Conservation (phyloP, 2,888 invertebrate species). For the Rotaria sp. region DNA sequence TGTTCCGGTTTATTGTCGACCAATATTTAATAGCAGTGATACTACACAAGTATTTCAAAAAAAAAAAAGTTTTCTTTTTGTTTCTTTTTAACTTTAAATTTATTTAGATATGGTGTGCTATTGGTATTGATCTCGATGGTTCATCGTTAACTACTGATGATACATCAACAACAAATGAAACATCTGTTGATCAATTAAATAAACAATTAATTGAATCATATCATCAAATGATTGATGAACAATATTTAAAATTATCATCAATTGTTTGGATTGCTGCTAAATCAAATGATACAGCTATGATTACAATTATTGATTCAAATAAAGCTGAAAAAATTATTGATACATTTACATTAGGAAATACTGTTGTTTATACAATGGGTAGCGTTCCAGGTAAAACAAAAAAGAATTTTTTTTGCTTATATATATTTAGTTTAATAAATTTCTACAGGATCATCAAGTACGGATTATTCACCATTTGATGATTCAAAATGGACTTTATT, state of each 20-base stretch:
- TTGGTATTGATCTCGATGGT: slow-evolving; percentile 69
- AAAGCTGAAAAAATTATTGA: slow-evolving; percentile 88
- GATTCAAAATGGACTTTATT: not conserved
- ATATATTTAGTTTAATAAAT: not conserved
- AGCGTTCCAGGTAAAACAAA: slow-evolving; percentile 6
- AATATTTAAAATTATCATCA: slow-evolving; percentile 67
- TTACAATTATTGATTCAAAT: slow-evolving; percentile 83
- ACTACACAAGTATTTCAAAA: slow-evolving; percentile 2
- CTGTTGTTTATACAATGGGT: slow-evolving; percentile 25
- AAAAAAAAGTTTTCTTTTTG: slow-evolving; percentile 54
- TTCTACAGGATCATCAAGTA: not conserved
- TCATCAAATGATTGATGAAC: slow-evolving; percentile 57
- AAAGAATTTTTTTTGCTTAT: too few species aligned
- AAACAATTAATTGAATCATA: slow-evolving; percentile 23
- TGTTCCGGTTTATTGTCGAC: slow-evolving; percentile 86
- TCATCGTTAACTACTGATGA: not conserved
- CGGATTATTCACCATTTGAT: not conserved
- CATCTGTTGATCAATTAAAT: slow-evolving; percentile 20
- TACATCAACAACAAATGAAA: not conserved
- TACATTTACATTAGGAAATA: slow-evolving; percentile 79
- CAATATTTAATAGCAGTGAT: slow-evolving; percentile 59
- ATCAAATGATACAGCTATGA: slow-evolving; percentile 53
- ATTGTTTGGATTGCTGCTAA: slow-evolving; percentile 90
- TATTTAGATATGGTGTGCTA: slow-evolving; percentile 79
- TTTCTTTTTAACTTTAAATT: not conserved